Evolutionary conservation across 2,113 vertebrate species (phyloP).

Genomic region (Sphaerodactylus townsendi): DNA sequence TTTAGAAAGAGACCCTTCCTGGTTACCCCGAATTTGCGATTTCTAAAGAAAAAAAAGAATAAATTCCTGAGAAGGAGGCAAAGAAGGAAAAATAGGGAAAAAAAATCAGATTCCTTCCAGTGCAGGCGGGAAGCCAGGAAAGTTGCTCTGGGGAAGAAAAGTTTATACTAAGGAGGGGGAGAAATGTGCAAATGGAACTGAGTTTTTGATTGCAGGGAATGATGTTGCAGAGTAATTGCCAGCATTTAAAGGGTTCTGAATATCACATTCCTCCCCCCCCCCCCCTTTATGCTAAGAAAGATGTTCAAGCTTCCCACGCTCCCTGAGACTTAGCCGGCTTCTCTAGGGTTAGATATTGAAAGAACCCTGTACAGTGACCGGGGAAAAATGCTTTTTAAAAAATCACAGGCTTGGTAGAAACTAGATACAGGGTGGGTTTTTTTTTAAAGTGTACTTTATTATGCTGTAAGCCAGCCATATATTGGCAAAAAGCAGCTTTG

Average conservation of each 20-base stretch:
- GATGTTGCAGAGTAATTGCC: not conserved
- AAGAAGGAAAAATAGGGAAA: not conserved
- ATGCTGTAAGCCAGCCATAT: not conserved
- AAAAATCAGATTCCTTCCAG: not conserved
- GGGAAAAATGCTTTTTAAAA: too few species aligned
- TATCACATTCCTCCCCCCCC: not conserved
- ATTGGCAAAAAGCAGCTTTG: not conserved
- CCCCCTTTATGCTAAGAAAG: slow-evolving; percentile 2
- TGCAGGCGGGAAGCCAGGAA: fast-evolving
- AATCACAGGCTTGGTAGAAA: not conserved
- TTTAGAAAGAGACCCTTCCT: not conserved
- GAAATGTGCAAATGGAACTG: not conserved
- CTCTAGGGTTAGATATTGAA: slow-evolving; percentile 2
- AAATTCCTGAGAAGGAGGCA: not conserved
- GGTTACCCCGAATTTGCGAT: fast-evolving
- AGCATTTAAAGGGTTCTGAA: slow-evolving; percentile 18
- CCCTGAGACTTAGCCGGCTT: not conserved
- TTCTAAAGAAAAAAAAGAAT: fast-evolving
- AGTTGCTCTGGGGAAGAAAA: not conserved
- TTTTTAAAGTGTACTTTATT: not conserved
- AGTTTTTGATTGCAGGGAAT: not conserved
- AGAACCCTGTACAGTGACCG: not conserved
- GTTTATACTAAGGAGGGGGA: not conserved
- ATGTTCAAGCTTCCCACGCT: slow-evolving; percentile 24
- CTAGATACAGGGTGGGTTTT: not conserved